phyloP scores from a whole-genome alignment of 2,797 vertebrate species.

The Amphiprion clarkii region DNA sequence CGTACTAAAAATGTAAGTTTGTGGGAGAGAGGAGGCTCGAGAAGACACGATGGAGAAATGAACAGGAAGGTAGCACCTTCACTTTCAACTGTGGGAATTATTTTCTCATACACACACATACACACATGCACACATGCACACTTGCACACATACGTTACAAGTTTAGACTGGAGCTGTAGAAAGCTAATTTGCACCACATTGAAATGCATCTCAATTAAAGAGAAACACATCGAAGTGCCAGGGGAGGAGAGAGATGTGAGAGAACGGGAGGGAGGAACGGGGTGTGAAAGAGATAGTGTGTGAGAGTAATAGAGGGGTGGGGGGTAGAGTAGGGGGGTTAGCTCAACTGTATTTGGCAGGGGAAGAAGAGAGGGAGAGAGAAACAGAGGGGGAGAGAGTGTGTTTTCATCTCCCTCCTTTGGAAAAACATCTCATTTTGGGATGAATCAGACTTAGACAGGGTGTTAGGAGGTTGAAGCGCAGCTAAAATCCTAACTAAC shows the following conservation, averaged over 20 bases:
- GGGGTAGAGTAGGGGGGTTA: conserved; percentile 15
- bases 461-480: conserved; percentile 73
- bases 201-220: conserved; percentile 87
- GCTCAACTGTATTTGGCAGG: conserved; percentile 78
- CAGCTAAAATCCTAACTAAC: conserved; percentile 83
- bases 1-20: conserved; percentile 68
- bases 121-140: conserved; percentile 13
- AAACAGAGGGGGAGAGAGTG: conserved; percentile 35
- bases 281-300: conserved; percentile 80
- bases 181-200: conserved; percentile 85
- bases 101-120: conserved; percentile 31
- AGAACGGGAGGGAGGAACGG: conserved; percentile 74
- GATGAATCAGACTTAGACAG: conserved; percentile 80
- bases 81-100: conserved; percentile 73
- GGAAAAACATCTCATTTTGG: conserved; percentile 77
- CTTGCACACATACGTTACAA: conserved; percentile 66
- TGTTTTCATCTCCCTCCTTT: conserved; percentile 78
- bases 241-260: conserved; percentile 81
- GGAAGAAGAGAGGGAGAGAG: conserved; percentile 61
- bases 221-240: conserved; percentile 84
- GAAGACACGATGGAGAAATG: conserved; percentile 43
- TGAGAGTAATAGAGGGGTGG: conserved; percentile 66
- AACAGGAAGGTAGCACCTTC: conserved; percentile 60
- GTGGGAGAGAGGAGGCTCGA: conserved; percentile 62
- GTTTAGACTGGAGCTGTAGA: conserved; percentile 80